Base-by-base conservation (phyloP, 2,113 vertebrate genomes). In the Cnemophilus loriae region DNA sequence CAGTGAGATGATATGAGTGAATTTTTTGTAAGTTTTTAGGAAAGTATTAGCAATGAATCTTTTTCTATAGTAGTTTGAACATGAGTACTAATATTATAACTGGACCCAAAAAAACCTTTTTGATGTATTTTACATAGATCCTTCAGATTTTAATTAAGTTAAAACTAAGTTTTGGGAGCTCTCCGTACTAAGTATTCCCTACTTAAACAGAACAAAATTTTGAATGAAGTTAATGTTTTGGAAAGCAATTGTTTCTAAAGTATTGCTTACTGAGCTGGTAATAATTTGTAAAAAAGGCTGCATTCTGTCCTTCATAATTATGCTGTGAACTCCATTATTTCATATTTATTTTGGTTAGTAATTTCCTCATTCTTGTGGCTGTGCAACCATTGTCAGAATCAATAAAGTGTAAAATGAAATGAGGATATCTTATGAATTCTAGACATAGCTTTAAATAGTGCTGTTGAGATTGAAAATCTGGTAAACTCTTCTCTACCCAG, bases 131-230 rank as follows among this genome's bases (percentile, higher is more conserved):
- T 74, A 18, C 10, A 64, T 9, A 32, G 7, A 47, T 75, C 3
- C 7, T 64, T 23, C 73, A 44, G 20, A 49, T 59, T 70, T 69
- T 69, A 9, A 30, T 65, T 14, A 35, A 42, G 3, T 23, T 77
- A 52, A 57, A 13, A 37, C 2, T 46, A 57, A 44, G 16, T 16
- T 60, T 49, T n/a, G 6, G 3, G 1, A 13, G 4, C 1, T 60
- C 4, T 4, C 4, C 24, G 41, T 33, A 17, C 1, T 11, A 1
- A 11, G 3, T 11, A n/a, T 77, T 81, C 2, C 3, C 7, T 68
- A 73, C 50, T 46, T 46, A 24, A 32, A 57, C 15, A 35, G 33
- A 60, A 65, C 0, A 3, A 65, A 42, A 33, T 39, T 39, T 55
- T 33, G 4, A 71, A 71, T 32, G 3, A 46, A 44, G 4, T 41